Conservation (phyloP, 2,888 invertebrate species). For the Tipula confusa region DNA sequence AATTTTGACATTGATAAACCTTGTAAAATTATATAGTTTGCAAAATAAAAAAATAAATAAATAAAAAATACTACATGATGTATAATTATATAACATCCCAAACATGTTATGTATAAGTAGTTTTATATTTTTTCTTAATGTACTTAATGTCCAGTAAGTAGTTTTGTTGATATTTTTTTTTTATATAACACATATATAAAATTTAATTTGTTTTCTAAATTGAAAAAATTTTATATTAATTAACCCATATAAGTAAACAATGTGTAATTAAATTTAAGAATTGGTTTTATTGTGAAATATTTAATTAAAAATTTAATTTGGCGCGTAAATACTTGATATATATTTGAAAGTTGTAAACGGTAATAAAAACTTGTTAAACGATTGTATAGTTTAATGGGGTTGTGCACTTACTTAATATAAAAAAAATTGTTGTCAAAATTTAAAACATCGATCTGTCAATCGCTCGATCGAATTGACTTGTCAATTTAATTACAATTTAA, state of each 20-base stretch:
- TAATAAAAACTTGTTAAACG: background rate
- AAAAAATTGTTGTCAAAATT: background rate
- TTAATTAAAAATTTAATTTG: background rate
- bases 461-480: background rate
- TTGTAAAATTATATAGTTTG: background rate
- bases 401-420: background rate
- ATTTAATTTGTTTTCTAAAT: background rate
- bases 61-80: no score
- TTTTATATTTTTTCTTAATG: background rate
- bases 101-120: background rate
- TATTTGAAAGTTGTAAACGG: background rate
- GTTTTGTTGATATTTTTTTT: background rate
- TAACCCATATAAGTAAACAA: background rate
- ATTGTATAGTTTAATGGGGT: background rate
- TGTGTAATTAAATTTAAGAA: background rate
- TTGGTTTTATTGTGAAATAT: background rate
- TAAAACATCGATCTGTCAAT: background rate
- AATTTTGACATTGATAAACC: constrained; percentile 12
- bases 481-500: no score
- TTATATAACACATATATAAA: background rate
- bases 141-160: background rate
- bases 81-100: background rate
- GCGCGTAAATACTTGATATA: background rate
- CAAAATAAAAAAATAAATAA: background rate
- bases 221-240: background rate